A percentile compares a stretch with the other conserved stretches of the same genome.
These are phyloP conservation scores for Plotosus lineatus DNA, from an alignment of 2,113 vertebrate species.

Conservation along the genomic window DNA sequence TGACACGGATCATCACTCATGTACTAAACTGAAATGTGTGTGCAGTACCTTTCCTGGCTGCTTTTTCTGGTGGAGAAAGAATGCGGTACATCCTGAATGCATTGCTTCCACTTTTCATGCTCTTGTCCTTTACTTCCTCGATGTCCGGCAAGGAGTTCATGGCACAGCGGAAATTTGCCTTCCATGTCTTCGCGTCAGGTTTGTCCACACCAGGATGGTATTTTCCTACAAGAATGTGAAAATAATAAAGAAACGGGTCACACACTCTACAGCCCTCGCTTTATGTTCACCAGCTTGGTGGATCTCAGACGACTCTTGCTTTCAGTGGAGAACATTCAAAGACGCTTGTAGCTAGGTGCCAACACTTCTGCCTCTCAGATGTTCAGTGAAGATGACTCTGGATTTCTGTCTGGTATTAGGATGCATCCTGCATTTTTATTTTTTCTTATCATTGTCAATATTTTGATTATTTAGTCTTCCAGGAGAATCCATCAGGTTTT, in stretches of 20 bases:
- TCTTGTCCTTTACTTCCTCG: constrained; percentile 88
- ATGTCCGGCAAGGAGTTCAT: constrained; percentile 90
- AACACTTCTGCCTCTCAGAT: background rate
- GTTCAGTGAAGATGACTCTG: background rate
- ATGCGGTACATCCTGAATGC: constrained; percentile 87
- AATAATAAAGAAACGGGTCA: background rate
- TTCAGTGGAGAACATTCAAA: background rate
- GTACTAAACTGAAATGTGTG: background rate
- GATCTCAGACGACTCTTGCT: background rate
- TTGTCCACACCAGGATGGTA: constrained; percentile 84
- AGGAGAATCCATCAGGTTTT: background rate
- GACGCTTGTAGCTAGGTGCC: background rate
- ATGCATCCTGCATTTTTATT: background rate
- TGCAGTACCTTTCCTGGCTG: constrained; percentile 81
- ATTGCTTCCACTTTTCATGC: constrained; percentile 88
- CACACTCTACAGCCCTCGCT: background rate
- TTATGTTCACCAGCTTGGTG: background rate
- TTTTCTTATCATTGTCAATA: background rate
- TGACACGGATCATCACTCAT: background rate
- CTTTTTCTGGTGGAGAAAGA: constrained; percentile 78
- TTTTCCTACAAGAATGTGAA: constrained; percentile 71
- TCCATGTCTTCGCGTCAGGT: constrained; percentile 88
- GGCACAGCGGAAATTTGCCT: constrained; percentile 87
- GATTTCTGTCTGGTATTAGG: background rate
- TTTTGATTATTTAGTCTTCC: background rate